Conservation (phyloP, 1,140 invertebrate genomes). For the Gonatopus flavifemur region DNA sequence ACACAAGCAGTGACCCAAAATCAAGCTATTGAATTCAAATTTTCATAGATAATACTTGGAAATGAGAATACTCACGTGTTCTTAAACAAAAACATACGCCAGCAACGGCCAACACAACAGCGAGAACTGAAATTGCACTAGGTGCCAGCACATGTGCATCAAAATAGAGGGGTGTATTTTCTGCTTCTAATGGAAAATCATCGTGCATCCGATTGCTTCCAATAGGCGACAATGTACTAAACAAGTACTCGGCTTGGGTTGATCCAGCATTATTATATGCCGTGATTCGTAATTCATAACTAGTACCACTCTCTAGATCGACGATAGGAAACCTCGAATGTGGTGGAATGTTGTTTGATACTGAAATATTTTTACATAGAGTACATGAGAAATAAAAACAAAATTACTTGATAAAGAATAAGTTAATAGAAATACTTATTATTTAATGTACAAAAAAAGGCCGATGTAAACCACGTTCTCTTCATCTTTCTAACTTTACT, state of each 20-base stretch:
- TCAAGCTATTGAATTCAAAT: no score
- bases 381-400: not conserved
- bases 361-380: slow-evolving; percentile 39
- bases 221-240: slow-evolving; percentile 63
- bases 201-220: slow-evolving; percentile 55
- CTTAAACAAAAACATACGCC: slow-evolving; percentile 60
- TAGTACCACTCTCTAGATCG: slow-evolving; percentile 67
- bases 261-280: slow-evolving; percentile 73
- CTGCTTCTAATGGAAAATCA: slow-evolving; percentile 43
- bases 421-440: no score
- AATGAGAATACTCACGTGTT: slow-evolving; percentile 53
- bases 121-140: slow-evolving; percentile 56
- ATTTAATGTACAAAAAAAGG: no score
- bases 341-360: slow-evolving; percentile 58
- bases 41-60: no score
- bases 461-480: no score
- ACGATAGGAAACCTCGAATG: slow-evolving; percentile 61
- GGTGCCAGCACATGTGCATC: slow-evolving; percentile 58
- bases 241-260: slow-evolving; percentile 66
- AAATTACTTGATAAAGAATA: not conserved
- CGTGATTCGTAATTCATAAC: slow-evolving; percentile 68
- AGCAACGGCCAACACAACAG: slow-evolving; percentile 54
- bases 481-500: not conserved
- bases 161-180: slow-evolving; percentile 50
- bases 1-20: no score